Conservation (phyloP, 2,888 invertebrate genomes). For the Amiota communis region DNA sequence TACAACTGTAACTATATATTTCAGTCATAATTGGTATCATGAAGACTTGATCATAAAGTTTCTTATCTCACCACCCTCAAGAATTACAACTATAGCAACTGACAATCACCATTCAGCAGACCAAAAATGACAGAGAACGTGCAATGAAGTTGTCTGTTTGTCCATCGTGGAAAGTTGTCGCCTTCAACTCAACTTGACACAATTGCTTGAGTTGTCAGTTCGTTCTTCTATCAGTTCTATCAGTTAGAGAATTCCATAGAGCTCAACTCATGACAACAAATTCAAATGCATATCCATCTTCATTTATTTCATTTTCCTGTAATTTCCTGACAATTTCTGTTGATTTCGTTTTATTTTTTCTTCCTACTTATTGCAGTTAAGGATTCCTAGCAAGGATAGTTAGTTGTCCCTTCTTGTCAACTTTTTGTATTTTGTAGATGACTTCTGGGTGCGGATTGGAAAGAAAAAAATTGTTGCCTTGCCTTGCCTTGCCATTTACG, state of each 20-base stretch:
- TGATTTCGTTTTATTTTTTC: slow-evolving; percentile 40
- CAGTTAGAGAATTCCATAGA: neutral
- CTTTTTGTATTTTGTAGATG: too few relatives aligned
- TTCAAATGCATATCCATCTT: slow-evolving; percentile 67
- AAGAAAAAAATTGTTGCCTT: neutral
- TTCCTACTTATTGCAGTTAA: too few relatives aligned
- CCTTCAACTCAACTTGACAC: neutral
- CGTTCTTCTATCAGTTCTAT: neutral
- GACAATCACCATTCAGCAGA: too few relatives aligned
- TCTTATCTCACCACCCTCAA: too few relatives aligned
- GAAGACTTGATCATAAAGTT: too few relatives aligned
- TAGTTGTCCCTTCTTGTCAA: too few relatives aligned
- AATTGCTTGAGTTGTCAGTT: neutral
- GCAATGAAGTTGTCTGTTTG: slow-evolving; percentile 6
- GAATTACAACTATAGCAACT: too few relatives aligned
- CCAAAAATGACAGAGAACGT: neutral
- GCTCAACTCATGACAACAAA: slow-evolving; percentile 36
- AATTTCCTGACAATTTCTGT: slow-evolving; percentile 63
- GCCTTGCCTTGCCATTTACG: slow-evolving; percentile 33
- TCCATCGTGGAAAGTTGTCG: neutral
- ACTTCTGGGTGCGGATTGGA: too few relatives aligned
- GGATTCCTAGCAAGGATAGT: too few relatives aligned
- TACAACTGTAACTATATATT: too few relatives aligned
- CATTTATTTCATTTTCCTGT: slow-evolving; percentile 66
- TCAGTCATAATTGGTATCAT: too few relatives aligned